Evolutionary conservation across 1,140 invertebrate species (phyloP), one percentile per base, ranked within the genome.

Genomic region (Drosophila funebris): DNA sequence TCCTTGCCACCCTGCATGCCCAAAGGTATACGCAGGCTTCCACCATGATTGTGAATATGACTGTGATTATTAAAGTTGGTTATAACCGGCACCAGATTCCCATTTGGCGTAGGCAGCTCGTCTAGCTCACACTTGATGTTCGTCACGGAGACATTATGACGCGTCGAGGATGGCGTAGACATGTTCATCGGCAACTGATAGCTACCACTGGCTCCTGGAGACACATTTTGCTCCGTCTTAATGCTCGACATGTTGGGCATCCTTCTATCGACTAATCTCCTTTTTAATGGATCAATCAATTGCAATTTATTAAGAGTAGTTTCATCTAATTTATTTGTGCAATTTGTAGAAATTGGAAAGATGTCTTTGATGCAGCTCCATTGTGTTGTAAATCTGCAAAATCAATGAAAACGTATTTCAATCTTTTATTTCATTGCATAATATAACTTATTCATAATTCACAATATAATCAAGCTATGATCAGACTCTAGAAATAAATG

Each of bases 41-140:
- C 13, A 6, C 57, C 44, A 27, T 29, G 50, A 29, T 72, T 41
- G 24, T 58, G 66, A 43, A 39, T 71, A 14, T 60, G 48, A 53
- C 56, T 56, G 53, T 73, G 70, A 52, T 82, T 80, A 8, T 72
- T 81, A 27, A 85, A 90, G 73, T 57, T 91, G 53, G 80, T 78
- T 58, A 90, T 90, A 6, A 91, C 78, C 9, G 90, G 90, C 68
- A 91, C 85, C 37, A 90, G 50, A 53, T 91, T 91, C 31, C 90
- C 90, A 31, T 91, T 91, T n/a, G 90, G 73, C 18, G 73, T 73
- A 11, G 75, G 66, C 52, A 80, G 53, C 20, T 90, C 87, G 20
- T 91, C 89, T 48, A 90, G 54, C 44, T 91, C 90, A 37, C 91
- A 92, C 57, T 92, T 92, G 11, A 92, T 92, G 61, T 90, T 92